Evolutionary conservation across 1,140 invertebrate genomes (phyloP), one percentile per base, ranked within the genome.

Genomic region (Vanessa tameamea): DNA sequence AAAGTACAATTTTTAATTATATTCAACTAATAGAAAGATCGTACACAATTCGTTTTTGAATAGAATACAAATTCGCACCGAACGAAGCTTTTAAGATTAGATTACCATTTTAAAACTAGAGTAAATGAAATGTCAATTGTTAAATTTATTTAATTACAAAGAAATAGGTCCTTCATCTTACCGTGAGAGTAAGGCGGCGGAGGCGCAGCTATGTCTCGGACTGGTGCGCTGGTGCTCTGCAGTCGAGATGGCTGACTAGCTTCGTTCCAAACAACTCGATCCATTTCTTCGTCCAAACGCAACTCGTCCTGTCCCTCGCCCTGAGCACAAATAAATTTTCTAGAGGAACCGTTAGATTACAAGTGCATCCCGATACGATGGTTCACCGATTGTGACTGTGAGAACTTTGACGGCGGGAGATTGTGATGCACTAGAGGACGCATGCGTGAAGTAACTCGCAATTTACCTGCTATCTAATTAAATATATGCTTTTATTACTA

Each of bases 261-360:
- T 43, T 87, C 87, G 47, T 78, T 80, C 89, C 89, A 91, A 68
- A 91, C 84, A 47, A 91, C 89, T 51, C 89, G 83, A 23, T 91
- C 88, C 89, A 91, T 91, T 80, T 91, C 88, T 66, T 91, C 88
- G 76, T 91, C 88, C 67, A 90, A 78, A 23, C 79, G 83, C 67
- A 91, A 43, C 77, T 89, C 86, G 78, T 91, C 87, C 61, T 86
- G 79, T 3, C 78, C 78, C 51, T 81, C 84, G 31, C 76, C 78
- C 84, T 86, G 75, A 37, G n/a, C 11, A 75, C 26, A 72, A 74
- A 70, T 50, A 48, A 7, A 53, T 31, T 16, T 15, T 16, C 43
- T 53, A 16, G n/a, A 47, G 11, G 47, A 48, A 51, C 12, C 20
- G 57, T n/a, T 69, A 47, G 16, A 72, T 63, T 65, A 55, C 53